Percentiles rank a stretch among this genome's conserved stretches.
Conservation (phyloP, 2,888 invertebrate genomes). For the Limenitis camilla region DNA sequence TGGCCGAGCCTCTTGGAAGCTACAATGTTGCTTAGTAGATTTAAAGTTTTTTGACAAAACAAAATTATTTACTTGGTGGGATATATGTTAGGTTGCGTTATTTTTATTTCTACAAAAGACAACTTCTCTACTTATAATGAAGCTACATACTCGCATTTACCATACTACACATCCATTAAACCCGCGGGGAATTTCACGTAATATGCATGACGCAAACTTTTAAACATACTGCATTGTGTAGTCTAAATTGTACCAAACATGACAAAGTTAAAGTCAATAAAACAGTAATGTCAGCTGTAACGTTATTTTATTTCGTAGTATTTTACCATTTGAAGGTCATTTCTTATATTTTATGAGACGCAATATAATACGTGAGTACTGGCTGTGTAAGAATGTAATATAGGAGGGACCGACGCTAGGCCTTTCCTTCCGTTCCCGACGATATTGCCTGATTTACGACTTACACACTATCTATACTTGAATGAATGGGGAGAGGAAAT, state of each 20-base stretch:
- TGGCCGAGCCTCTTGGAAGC: too few species aligned
- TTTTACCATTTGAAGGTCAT: slow-evolving; percentile 1
- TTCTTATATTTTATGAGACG: background rate
- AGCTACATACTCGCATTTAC: too few species aligned
- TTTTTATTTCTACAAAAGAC: too few species aligned
- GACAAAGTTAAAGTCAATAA: background rate
- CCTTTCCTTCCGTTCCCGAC: slow-evolving; percentile 2
- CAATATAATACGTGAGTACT: background rate
- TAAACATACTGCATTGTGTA: too few species aligned
- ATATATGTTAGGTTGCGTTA: too few species aligned
- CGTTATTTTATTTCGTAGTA: slow-evolving; percentile 1
- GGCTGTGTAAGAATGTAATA: background rate
- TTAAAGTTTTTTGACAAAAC: too few species aligned
- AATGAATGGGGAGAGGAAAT: too few species aligned
- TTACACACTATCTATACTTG: too few species aligned
- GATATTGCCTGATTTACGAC: slow-evolving; percentile 1
- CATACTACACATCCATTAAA: too few species aligned
- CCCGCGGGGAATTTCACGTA: background rate
- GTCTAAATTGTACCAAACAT: background rate
- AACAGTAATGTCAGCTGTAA: background rate
- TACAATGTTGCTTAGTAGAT: too few species aligned
- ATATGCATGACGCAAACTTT: background rate
- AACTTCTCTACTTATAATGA: too few species aligned
- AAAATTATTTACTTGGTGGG: too few species aligned
- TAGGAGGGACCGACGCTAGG: background rate